Evolutionary conservation across 2,797 vertebrate species (phyloP).

Genomic region (Hemibagrus guttatus): DNA sequence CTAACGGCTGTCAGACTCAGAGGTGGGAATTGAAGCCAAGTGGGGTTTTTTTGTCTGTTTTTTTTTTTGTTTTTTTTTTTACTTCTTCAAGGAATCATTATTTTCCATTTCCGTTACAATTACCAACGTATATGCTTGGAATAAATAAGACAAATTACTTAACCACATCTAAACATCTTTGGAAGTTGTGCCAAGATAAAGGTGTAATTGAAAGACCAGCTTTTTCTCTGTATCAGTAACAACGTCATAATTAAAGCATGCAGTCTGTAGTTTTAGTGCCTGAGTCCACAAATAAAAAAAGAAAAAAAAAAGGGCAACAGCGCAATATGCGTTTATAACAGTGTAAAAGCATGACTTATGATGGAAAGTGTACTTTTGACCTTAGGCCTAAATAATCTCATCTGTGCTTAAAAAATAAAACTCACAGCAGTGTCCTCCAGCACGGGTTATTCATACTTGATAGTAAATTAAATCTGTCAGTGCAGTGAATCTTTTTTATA

Average conservation of each 20-base stretch:
- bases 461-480: conserved; percentile 18
- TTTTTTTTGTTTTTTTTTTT: too few species aligned
- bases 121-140: not conserved
- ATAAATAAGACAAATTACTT: not conserved
- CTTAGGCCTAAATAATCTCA: conserved; percentile 25
- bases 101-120: not conserved
- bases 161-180: not conserved
- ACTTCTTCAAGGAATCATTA: not conserved
- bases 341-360: conserved; percentile 26
- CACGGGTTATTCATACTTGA: conserved; percentile 18
- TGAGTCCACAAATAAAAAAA: conserved; percentile 14
- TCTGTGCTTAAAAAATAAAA: conserved; percentile 19
- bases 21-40: not conserved
- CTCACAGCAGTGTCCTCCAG: conserved; percentile 23
- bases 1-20: not conserved
- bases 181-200: not conserved
- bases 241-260: not conserved
- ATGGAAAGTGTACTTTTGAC: conserved; percentile 26
- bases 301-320: not conserved
- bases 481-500: conserved; percentile 13
- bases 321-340: conserved; percentile 16
- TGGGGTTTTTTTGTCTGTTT: too few species aligned
- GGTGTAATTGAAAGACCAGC: not conserved
- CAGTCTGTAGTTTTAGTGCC: not conserved
- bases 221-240: not conserved